Base-by-base conservation (phyloP, 2,113 vertebrate genomes). In the Trinectes maculatus region DNA sequence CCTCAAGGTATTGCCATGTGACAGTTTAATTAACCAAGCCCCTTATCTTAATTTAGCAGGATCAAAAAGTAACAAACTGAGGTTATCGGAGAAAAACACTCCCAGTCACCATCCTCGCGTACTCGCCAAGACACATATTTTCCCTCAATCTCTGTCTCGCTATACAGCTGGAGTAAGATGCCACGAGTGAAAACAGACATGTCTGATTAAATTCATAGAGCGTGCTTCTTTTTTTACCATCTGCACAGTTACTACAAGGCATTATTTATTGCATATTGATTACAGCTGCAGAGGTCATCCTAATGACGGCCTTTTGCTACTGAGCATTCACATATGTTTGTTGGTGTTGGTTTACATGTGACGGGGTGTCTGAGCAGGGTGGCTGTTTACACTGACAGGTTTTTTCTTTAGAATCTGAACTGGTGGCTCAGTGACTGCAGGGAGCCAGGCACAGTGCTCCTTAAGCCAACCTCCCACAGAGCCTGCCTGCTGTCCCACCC, bases 1-100 rank as follows among this genome's bases (percentile, higher is more conserved):
- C 85, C 89, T 92, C 89, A 91, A 90, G 89, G 89, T 89, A 91
- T 82, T 90, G 77, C 91, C 89, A 91, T 90, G 89, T 91, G 91
- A 91, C 87, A 87, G 89, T 89, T 91, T 92, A 91, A 94, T 93
- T 93, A 92, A 92, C 85, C 87, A 89, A 86, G 71, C 46, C 83
- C 77, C 88, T 92, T 92, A 92, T 92, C 91, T 92, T 92, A 91
- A 92, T 91, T 92, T 91, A 87, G 84, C 86, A 91, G 89, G 82
- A 90, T 90, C 86, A 91, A 87, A 90, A 87, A 83, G 88, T 86
- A 89, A 87, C 90, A 89, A 90, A 88, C 87, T 61, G 87, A 70
- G 87, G 87, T 91, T 91, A 91, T 91, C 87, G 3, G 74, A 56
- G 58, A 79, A 89, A 88, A 88, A 87, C 88, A 88, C 79, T 82